Base-by-base conservation (phyloP, 2,888 invertebrate genomes). In the Chydorus sphaericus region DNA sequence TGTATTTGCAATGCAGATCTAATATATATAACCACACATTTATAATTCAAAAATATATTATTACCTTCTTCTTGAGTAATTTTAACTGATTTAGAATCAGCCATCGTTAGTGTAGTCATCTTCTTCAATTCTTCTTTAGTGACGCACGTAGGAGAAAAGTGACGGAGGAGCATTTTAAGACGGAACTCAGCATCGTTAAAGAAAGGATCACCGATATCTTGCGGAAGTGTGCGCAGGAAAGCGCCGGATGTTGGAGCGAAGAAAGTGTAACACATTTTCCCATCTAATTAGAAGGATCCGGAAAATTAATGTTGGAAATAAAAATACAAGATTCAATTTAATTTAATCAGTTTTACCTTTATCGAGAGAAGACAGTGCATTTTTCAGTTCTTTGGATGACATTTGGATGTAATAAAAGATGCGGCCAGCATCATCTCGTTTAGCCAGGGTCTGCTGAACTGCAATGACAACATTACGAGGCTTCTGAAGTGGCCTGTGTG, bases 141-240 rank as follows among this genome's bases (percentile, higher is more conserved):
- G 11, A 79, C 68, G 26, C 79, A 69, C 16, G 78, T 77, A 59
- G 76, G 76, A 6, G 79, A 77, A 63, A 80, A 79, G 66, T 80
- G 80, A 66, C 77, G 77, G 39, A 79, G 66, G 1, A 80, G 66
- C 65, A 79, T 74, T 62, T 77, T 73, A 23, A 77, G 66, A 23
- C 78, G 44, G 3, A 59, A 55, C 8, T 44, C 50, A 3, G 28
- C 33, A 23, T 62, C 60, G 6, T 55, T 16, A 7, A 57, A 39
- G 59, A 59, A 59, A 6, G 62, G 62, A 51, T 58, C 54, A 7
- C 55, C 52, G 30, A 54, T 50, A 30, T 60, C 59, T n/a, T 57
- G 54, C 20, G 57, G 55, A 18, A 60, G 54, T 28, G 38, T 33
- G 11, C 44, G 31, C 14, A 39, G 18, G n/a, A 61, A 39, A 5